Conservation (phyloP, 2,113 vertebrate species). For the Trichomycterus rosablanca region DNA sequence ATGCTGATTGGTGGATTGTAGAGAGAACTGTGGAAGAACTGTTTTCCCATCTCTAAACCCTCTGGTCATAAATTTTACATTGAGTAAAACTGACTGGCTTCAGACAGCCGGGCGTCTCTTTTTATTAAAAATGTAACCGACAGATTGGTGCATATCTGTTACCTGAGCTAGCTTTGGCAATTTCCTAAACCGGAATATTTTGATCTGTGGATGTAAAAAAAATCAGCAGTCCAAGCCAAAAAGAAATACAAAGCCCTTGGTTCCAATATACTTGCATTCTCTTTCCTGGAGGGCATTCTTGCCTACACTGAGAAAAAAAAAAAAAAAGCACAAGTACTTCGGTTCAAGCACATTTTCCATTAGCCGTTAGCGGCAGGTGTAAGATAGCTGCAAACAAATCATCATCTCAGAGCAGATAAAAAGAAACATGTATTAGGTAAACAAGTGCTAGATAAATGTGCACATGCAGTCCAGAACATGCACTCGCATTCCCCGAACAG, state of each 20-base stretch:
- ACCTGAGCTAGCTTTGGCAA: constrained; percentile 3
- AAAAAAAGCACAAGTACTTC: not conserved
- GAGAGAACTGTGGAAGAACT: too few relatives aligned
- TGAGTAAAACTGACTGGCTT: too few relatives aligned
- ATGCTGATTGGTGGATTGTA: too few relatives aligned
- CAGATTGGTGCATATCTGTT: not conserved
- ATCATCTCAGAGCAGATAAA: constrained; percentile 10
- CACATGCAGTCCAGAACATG: constrained; percentile 5
- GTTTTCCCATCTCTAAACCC: too few relatives aligned
- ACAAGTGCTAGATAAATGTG: constrained; percentile 4
- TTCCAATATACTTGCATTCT: constrained; percentile 6
- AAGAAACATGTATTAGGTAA: not conserved
- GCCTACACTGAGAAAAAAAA: not conserved
- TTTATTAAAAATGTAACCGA: not conserved
- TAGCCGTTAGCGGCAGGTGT: constrained; percentile 18
- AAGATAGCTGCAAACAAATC: constrained; percentile 15
- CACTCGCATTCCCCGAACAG: constrained; percentile 1
- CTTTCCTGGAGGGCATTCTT: not conserved
- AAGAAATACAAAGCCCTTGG: too few relatives aligned
- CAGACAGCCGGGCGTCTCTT: too few relatives aligned
- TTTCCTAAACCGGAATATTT: constrained; percentile 11
- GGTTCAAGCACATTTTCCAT: constrained; percentile 25
- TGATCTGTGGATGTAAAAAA: constrained; percentile 19
- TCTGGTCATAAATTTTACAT: too few relatives aligned
- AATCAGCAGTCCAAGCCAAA: too few relatives aligned